A percentile compares a stretch with the other conserved stretches of the same genome.
phyloP scores from a whole-genome alignment of 2,113 vertebrate genomes.

The Octodon degus region DNA sequence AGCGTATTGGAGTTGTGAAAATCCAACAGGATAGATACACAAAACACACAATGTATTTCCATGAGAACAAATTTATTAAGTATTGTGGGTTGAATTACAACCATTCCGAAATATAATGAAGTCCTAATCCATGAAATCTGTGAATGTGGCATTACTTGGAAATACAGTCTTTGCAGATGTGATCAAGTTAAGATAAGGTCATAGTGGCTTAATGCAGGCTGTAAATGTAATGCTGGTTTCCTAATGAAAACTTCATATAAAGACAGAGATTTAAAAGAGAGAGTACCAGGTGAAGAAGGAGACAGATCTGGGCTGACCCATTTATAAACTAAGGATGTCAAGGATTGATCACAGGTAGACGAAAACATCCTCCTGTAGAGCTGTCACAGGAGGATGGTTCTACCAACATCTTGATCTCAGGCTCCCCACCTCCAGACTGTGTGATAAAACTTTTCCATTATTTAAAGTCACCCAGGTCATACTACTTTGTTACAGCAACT shows the following conservation, averaged over 20 bases:
- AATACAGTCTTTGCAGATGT: not conserved
- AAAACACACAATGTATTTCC: not conserved
- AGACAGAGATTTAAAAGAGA: not conserved
- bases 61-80: not conserved
- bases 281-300: not conserved
- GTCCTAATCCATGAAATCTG: not conserved
- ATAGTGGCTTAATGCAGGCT: not conserved
- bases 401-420: not conserved
- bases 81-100: not conserved
- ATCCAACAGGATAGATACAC: not conserved
- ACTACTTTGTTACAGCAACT: not conserved
- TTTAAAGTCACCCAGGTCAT: not conserved
- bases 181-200: not conserved
- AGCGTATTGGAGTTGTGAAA: not conserved
- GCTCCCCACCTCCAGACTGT: not conserved
- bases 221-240: not conserved
- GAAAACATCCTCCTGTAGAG: not conserved
- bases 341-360: not conserved
- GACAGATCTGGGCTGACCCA: not conserved
- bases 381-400: not conserved
- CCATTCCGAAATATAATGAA: not conserved
- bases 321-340: not conserved
- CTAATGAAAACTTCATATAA: not conserved
- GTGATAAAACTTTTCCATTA: not conserved
- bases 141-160: not conserved